These are phyloP conservation scores for Hystrix brachyura DNA, from an alignment of 2,113 vertebrate species.

Conservation along the genomic window DNA sequence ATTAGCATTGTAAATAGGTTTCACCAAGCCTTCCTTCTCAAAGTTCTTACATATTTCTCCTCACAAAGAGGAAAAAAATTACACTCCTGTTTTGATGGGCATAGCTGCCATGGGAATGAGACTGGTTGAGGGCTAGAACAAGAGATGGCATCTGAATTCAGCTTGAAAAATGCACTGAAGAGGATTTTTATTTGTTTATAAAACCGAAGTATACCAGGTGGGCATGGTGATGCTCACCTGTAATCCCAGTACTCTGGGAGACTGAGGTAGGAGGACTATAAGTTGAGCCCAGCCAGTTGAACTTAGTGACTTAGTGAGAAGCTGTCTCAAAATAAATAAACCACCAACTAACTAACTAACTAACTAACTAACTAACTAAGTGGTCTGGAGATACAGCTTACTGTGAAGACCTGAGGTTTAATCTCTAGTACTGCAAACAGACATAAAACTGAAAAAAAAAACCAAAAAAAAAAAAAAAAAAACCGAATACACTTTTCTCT, in stretches of 20 bases:
- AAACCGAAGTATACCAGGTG: background rate
- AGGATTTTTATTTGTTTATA: constrained; percentile 52
- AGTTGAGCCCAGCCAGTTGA: background rate
- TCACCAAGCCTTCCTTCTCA: background rate
- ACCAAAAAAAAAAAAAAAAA: too few relatives aligned
- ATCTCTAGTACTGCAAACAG: background rate
- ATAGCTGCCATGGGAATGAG: background rate
- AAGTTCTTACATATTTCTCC: background rate
- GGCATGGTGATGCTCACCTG: background rate
- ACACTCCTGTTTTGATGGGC: background rate
- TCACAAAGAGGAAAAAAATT: background rate
- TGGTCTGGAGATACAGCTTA: background rate
- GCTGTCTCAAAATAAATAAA: background rate
- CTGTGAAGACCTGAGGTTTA: background rate
- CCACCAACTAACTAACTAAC: background rate
- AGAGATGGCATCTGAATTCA: background rate
- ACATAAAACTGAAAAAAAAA: background rate
- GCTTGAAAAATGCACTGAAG: constrained; percentile 60
- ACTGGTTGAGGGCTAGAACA: background rate
- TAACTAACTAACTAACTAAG: background rate
- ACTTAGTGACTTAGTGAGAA: background rate
- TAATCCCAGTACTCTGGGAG: background rate
- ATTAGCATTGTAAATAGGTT: rapidly evolving
- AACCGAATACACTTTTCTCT: background rate
- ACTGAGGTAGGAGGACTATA: background rate